Conservation (phyloP, 2,797 vertebrate genomes). For the Monodelphis domestica region DNA sequence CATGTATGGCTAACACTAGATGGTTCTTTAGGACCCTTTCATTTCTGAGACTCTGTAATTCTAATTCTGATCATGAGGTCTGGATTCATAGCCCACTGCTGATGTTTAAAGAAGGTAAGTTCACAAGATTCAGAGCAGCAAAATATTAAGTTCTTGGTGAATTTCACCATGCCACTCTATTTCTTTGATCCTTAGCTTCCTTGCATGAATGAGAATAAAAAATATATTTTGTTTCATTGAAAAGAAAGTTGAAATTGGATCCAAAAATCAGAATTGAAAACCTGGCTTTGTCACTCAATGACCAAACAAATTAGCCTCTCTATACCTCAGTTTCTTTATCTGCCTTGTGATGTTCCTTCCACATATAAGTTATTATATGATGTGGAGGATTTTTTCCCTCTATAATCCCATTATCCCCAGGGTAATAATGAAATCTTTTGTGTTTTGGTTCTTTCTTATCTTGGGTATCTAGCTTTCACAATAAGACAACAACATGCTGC, state of each 20-base stretch:
- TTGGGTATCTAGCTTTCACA: background rate
- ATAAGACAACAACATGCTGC: background rate
- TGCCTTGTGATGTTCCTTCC: background rate
- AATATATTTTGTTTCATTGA: background rate
- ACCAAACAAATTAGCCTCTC: background rate
- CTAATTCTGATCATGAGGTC: background rate
- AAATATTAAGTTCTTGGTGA: background rate
- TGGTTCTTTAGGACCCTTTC: background rate
- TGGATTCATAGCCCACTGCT: background rate
- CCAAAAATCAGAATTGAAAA: background rate
- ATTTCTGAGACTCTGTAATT: background rate
- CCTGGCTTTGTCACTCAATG: background rate
- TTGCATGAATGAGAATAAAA: background rate
- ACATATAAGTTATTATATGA: background rate
- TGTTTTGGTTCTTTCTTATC: background rate
- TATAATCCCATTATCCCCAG: background rate
- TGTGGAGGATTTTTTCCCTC: background rate
- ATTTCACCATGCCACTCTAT: background rate
- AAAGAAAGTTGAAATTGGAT: background rate
- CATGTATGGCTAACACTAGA: background rate
- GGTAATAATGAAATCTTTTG: accelerated
- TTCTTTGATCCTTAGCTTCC: background rate
- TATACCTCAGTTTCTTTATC: background rate
- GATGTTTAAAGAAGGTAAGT: background rate
- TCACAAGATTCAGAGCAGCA: background rate